Percentiles rank a stretch among this genome's conserved stretches.
Conservation (phyloP, 2,797 vertebrate species). For the Cryptoblepharus egeriae region DNA sequence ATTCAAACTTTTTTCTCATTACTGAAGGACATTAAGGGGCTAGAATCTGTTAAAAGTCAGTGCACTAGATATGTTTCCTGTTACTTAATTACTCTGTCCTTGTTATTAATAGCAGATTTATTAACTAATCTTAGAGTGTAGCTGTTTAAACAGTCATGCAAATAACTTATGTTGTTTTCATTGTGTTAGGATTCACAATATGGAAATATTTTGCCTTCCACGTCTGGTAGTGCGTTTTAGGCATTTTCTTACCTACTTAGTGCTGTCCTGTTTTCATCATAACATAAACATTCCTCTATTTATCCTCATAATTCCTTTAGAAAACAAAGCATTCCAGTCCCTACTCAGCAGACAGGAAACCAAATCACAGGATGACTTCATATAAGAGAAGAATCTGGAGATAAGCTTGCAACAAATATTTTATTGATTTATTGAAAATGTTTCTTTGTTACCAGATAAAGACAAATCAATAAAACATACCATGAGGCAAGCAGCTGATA, state of each 20-base stretch:
- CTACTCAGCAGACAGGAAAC: not conserved
- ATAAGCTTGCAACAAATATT: not conserved
- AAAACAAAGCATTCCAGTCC: not conserved
- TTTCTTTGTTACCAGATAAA: not conserved
- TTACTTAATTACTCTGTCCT: not conserved
- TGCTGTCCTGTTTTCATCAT: not conserved
- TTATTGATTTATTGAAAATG: not conserved
- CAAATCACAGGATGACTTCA: not conserved
- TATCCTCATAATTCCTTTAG: not conserved
- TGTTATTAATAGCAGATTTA: conserved; percentile 33
- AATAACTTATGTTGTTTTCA: not conserved
- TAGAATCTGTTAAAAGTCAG: not conserved
- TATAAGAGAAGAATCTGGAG: not conserved
- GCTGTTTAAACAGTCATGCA: not conserved
- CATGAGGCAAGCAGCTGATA: not conserved
- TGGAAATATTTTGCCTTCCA: not conserved
- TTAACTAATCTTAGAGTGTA: conserved; percentile 20
- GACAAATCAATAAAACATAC: not conserved
- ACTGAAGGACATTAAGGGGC: not conserved
- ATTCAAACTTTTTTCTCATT: conserved; percentile 13
- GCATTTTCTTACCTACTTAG: not conserved
- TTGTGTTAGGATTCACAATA: not conserved
- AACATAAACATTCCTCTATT: not conserved
- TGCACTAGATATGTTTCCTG: conserved; percentile 8
- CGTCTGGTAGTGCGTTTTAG: not conserved